Conservation (phyloP, 2,797 vertebrate genomes). For the Lacerta bilineata region DNA sequence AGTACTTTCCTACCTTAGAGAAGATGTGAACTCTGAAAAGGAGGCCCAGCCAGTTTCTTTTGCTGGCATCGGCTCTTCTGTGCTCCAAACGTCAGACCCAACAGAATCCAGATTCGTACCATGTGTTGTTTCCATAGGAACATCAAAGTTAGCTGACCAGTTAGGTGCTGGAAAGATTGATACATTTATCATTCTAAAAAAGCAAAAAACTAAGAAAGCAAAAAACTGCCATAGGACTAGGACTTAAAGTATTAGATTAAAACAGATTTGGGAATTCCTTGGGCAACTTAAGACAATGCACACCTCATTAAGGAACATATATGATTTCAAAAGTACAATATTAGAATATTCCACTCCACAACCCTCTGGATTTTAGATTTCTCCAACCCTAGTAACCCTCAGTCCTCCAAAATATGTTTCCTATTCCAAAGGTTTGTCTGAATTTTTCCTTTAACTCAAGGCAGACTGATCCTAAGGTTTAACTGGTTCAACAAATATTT, state of each 20-base stretch:
- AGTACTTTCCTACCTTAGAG: conserved; percentile 82
- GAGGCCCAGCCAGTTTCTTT: conserved; percentile 94
- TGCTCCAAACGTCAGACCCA: conserved; percentile 89
- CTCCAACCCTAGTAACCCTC: not conserved
- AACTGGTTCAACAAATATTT: no score
- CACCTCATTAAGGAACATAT: not conserved
- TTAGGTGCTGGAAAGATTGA: conserved; percentile 83
- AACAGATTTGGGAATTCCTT: not conserved
- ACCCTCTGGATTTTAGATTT: not conserved
- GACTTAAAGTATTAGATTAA: not conserved
- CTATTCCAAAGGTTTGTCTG: not conserved
- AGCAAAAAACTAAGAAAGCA: not conserved
- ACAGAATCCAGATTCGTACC: conserved; percentile 84
- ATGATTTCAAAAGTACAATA: not conserved
- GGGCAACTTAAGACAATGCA: not conserved
- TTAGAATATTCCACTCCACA: not conserved
- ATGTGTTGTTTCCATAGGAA: conserved; percentile 95
- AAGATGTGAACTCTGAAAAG: conserved; percentile 91
- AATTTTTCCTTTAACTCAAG: not conserved
- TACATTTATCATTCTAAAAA: not conserved
- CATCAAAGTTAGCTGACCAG: conserved; percentile 96
- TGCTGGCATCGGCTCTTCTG: conserved; percentile 80
- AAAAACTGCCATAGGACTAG: not conserved
- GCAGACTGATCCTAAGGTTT: not conserved
- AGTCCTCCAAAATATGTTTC: not conserved